Evolutionary conservation across 2,888 invertebrate genomes (phyloP), one percentile per base, ranked within the genome.

Genomic region (Spisula solida): DNA sequence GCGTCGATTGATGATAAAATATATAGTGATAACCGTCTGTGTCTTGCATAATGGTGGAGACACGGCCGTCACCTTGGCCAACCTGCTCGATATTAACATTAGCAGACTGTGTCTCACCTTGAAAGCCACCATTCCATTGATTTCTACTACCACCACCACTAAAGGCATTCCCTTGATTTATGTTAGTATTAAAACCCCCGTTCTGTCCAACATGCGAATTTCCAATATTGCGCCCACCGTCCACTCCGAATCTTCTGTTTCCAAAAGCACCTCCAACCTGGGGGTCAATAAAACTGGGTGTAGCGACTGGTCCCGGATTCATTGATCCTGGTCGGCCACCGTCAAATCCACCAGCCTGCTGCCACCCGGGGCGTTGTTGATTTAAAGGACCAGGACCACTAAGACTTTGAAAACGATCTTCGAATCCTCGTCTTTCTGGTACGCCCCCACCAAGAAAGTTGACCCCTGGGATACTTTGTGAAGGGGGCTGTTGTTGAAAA

Each of bases 1-100:
- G 31, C 6, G 29, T n/a, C 18, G 70, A 25, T 5, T n/a, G 20
- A 14, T 82, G 88, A 79, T 79, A 85, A 34, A 88, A 88, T 18
- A 82, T 31, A 82, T 80, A 88, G 79, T 78, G 75, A 31, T 56
- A 70, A 29, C 88, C 88, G 31, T 25, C 25, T 20, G 41, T 41
- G 56, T 88, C 88, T 80, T 84, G 70, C 79, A 34, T 60, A 8
- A 88, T 85, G 12, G 31, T 34, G 8, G 88, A 81, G 0, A 88
- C 88, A 31, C 81, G 51, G 34, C 85, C 83, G 51, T 81, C 48
- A 41, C 88, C 80, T 81, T 85, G 70, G 25, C 25, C 78, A n/a
- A 78, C 79, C 8, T 34, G 55, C 47, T 81, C 75, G 25, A 12
- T 70, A n/a, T 48, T 66, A n/a, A 31, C 12, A 8, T 66, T 80